These are phyloP conservation scores for Monochamus saltuarius DNA, from an alignment of 1,140 invertebrate species.

Conservation along the genomic window DNA sequence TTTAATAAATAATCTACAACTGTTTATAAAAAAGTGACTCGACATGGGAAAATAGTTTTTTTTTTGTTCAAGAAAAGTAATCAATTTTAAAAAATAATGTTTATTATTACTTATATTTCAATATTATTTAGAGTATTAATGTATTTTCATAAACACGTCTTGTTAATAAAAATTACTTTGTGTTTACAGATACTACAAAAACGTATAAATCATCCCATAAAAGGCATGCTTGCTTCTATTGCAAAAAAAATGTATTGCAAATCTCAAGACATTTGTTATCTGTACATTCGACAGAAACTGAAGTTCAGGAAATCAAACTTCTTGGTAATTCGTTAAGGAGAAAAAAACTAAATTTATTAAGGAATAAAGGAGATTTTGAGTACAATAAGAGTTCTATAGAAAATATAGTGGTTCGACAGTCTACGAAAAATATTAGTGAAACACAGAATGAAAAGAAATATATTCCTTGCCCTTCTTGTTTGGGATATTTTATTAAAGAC, in stretches of 20 bases:
- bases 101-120: no score
- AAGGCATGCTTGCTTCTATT: not conserved
- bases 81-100: no score
- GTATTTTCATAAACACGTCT: no score
- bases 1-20: no score
- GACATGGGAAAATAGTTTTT: no score
- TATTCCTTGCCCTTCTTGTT: slow-evolving; percentile 3
- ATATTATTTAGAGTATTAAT: no score
- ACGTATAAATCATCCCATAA: not conserved
- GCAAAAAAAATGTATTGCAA: not conserved
- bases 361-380: slow-evolving; percentile 8
- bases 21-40: no score
- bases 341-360: slow-evolving; percentile 1
- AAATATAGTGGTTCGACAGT: not conserved
- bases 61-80: no score
- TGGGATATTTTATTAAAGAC: slow-evolving; percentile 9
- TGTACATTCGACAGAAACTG: slow-evolving; percentile 3
- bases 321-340: not conserved
- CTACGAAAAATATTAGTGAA: not conserved
- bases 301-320: not conserved
- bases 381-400: not conserved
- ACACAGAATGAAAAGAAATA: no score
- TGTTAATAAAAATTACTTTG: no score
- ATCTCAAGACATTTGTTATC: not conserved
- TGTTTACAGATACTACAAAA: not conserved